A percentile compares a stretch with the other conserved stretches of the same genome.
Evolutionary conservation across 1,140 invertebrate species (phyloP).

Genomic region (Centruroides vittatus): DNA sequence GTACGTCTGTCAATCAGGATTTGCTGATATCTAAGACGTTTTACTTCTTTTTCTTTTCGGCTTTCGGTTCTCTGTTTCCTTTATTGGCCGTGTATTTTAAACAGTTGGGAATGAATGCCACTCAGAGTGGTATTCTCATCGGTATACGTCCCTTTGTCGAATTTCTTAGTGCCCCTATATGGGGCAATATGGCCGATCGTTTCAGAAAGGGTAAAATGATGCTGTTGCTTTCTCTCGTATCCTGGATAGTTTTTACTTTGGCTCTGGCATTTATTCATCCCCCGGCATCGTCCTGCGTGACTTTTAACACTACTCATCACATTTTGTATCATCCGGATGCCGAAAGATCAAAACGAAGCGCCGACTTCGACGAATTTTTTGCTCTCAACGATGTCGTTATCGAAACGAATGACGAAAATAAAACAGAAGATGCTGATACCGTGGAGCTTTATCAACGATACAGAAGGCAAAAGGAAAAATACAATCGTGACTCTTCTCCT

Average conservation of each 20-base stretch:
- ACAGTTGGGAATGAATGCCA: slow-evolving; percentile 94
- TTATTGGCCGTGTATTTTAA: slow-evolving; percentile 97
- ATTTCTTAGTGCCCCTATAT: slow-evolving; percentile 93
- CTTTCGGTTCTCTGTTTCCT: slow-evolving; percentile 95
- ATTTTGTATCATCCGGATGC: slow-evolving; percentile 25
- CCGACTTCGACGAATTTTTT: slow-evolving; percentile 17
- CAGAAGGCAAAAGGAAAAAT: slow-evolving; percentile 2
- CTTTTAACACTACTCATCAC: slow-evolving; percentile 51
- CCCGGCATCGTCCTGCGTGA: slow-evolving; percentile 67
- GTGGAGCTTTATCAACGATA: not conserved
- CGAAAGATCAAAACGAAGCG: not conserved
- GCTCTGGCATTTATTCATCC: slow-evolving; percentile 91
- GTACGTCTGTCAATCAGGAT: slow-evolving; percentile 48
- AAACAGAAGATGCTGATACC: not conserved
- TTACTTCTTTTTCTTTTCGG: slow-evolving; percentile 99
- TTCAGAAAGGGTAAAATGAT: slow-evolving; percentile 75
- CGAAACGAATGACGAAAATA: not conserved
- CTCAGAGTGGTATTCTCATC: slow-evolving; percentile 73
- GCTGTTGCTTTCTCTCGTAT: slow-evolving; percentile 74
- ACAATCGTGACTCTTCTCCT: slow-evolving; percentile 24
- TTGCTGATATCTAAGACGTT: slow-evolving; percentile 87
- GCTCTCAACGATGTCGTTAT: slow-evolving; percentile 1
- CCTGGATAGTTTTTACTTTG: slow-evolving; percentile 93
- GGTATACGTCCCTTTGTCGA: slow-evolving; percentile 92
- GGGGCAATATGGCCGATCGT: slow-evolving; percentile 87